A percentile compares a stretch with the other conserved stretches of the same genome.
Conservation (phyloP, 1,140 invertebrate species). For the Drosophila kanapiae region DNA sequence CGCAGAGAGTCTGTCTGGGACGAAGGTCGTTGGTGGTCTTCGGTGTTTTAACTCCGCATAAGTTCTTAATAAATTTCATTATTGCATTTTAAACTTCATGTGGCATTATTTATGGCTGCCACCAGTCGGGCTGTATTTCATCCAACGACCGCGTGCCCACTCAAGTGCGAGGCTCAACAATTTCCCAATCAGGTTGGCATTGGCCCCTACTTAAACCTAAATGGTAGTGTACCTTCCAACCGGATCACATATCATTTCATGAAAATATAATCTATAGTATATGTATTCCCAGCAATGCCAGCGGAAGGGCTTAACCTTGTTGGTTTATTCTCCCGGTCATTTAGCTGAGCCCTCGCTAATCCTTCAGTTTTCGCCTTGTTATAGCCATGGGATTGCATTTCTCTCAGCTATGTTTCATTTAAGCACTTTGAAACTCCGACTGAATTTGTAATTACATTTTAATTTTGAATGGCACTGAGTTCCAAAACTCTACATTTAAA, state of each 20-base stretch:
- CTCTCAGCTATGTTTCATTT: not conserved
- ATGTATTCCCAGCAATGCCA: not conserved
- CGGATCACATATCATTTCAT: not conserved
- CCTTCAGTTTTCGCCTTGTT: constrained; percentile 11
- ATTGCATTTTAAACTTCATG: constrained; percentile 60
- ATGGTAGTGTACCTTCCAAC: constrained; percentile 11
- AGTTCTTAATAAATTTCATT: constrained; percentile 67
- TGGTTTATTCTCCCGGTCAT: not conserved
- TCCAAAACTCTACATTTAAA: too few species aligned
- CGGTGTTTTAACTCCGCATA: constrained; percentile 57
- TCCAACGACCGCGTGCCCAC: not conserved
- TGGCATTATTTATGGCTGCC: constrained; percentile 52
- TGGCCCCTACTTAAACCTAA: constrained; percentile 6
- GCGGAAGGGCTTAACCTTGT: constrained; percentile 12
- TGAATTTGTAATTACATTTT: not conserved
- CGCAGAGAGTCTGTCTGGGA: constrained; percentile 7
- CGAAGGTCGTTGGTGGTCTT: constrained; percentile 35
- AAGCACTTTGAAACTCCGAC: not conserved
- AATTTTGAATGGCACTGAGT: not conserved
- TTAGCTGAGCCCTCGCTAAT: not conserved
- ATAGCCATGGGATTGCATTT: constrained; percentile 9
- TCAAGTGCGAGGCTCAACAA: constrained; percentile 5
- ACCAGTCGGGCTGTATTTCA: constrained; percentile 6
- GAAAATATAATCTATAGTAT: not conserved
- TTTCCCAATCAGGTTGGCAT: constrained; percentile 28